These are phyloP conservation scores for Erebia ligea DNA, from an alignment of 2,888 invertebrate genomes.

Conservation along the genomic window DNA sequence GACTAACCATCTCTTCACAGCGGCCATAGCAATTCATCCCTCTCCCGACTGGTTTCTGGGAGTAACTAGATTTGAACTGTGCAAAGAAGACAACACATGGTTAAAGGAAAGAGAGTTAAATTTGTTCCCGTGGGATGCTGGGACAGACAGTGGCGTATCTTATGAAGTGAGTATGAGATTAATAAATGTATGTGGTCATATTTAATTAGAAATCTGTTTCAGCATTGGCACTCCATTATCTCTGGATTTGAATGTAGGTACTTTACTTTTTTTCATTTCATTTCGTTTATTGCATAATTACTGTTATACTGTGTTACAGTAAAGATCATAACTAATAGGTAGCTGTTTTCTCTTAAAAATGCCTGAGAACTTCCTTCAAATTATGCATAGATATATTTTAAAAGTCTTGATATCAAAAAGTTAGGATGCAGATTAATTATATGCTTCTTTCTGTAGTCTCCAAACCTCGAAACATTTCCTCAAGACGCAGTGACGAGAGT, in stretches of 20 bases:
- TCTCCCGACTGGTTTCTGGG: conserved; percentile 99
- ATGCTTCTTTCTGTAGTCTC: conserved; percentile 52
- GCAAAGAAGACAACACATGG: conserved; percentile 95
- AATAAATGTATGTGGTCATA: too few species aligned
- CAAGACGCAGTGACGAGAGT: conserved; percentile 67
- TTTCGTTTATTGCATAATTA: too few species aligned
- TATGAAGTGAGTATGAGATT: conserved; percentile 86
- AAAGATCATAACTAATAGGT: too few species aligned
- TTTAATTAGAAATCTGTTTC: neutral
- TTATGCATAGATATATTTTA: neutral
- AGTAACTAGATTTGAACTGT: conserved; percentile 93
- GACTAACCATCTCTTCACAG: conserved; percentile 64
- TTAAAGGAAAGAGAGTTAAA: conserved; percentile 90
- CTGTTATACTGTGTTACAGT: too few species aligned
- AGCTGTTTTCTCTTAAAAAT: neutral
- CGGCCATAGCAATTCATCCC: conserved; percentile 62
- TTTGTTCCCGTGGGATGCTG: conserved; percentile 97
- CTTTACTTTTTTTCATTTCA: too few species aligned
- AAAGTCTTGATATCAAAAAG: neutral
- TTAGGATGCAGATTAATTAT: neutral
- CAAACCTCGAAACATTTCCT: conserved; percentile 68
- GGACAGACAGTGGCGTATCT: conserved; percentile 95
- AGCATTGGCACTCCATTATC: neutral
- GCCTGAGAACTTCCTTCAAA: neutral
- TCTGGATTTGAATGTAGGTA: neutral